phyloP scores from a whole-genome alignment of 1,140 invertebrate genomes.

The Atta texana region DNA sequence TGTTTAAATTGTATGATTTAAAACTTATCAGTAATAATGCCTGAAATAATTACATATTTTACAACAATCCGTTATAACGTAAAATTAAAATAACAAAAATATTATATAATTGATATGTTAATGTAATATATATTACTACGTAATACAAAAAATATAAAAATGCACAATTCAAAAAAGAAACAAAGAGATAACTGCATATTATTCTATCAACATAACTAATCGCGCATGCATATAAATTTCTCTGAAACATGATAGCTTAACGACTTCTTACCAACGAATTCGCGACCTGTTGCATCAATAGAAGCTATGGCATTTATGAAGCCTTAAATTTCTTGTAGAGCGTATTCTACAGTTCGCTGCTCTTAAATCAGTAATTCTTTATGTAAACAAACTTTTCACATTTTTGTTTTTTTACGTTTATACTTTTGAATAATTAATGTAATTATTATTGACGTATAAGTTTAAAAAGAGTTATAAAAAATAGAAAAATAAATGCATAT shows the following conservation, averaged over 20 bases:
- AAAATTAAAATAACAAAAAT: not conserved
- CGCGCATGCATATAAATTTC: conserved; percentile 53
- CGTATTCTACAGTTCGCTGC: conserved; percentile 62
- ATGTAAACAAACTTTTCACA: not conserved
- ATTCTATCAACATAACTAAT: conserved; percentile 26
- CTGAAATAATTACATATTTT: not conserved
- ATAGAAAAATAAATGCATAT: not conserved
- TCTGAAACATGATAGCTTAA: conserved; percentile 58
- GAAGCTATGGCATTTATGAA: conserved; percentile 79
- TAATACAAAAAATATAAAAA: not conserved
- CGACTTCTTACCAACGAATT: conserved; percentile 61
- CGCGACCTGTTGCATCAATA: conserved; percentile 54
- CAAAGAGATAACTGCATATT: not conserved
- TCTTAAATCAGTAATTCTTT: conserved; percentile 74
- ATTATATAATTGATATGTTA: not conserved
- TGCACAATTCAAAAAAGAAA: not conserved
- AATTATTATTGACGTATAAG: not conserved
- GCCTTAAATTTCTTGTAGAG: conserved; percentile 79
- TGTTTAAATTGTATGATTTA: not conserved
- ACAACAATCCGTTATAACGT: not conserved
- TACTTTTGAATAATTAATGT: not conserved
- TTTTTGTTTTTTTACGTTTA: not conserved
- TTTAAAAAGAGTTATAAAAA: not conserved
- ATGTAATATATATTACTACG: not conserved
- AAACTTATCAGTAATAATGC: not conserved